These are phyloP conservation scores for Drosophila mayri DNA, from an alignment of 1,140 invertebrate species.

Conservation along the genomic window DNA sequence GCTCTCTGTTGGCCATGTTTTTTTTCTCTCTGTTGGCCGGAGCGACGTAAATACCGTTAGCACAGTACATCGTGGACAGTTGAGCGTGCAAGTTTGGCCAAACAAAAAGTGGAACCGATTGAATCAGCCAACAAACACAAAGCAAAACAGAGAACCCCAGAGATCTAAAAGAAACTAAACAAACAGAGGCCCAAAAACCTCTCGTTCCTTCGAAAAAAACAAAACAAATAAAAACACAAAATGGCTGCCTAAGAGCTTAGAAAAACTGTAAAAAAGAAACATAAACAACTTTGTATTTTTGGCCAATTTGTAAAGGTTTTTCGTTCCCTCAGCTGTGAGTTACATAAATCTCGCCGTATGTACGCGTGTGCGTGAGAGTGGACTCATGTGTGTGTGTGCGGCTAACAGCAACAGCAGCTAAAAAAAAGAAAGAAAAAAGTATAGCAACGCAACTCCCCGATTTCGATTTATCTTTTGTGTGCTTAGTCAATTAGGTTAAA, in stretches of 20 bases:
- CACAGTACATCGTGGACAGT: conserved; percentile 77
- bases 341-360: conserved; percentile 71
- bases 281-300: conserved; percentile 20
- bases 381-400: conserved; percentile 50
- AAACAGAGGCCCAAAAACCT: conserved; percentile 13
- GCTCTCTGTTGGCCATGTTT: conserved; percentile 23
- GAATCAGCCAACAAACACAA: conserved; percentile 31
- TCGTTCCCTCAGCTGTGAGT: conserved; percentile 61
- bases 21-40: conserved; percentile 33
- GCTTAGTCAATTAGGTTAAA: conserved; percentile 44
- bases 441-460: conserved; percentile 33
- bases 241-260: conserved; percentile 43
- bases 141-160: conserved; percentile 38
- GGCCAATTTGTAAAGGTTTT: conserved; percentile 24
- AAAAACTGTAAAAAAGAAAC: not conserved
- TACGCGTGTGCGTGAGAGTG: conserved; percentile 49
- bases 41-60: conserved; percentile 74
- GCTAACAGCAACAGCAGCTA: conserved; percentile 49
- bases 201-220: not conserved
- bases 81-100: conserved; percentile 70
- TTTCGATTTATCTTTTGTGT: conserved; percentile 24
- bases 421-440: conserved; percentile 8
- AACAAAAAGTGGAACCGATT: conserved; percentile 28
- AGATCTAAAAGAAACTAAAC: conserved; percentile 19
- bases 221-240: conserved; percentile 27